phyloP scores from a whole-genome alignment of 2,113 vertebrate species.

The Leptobrachium ailaonicum region DNA sequence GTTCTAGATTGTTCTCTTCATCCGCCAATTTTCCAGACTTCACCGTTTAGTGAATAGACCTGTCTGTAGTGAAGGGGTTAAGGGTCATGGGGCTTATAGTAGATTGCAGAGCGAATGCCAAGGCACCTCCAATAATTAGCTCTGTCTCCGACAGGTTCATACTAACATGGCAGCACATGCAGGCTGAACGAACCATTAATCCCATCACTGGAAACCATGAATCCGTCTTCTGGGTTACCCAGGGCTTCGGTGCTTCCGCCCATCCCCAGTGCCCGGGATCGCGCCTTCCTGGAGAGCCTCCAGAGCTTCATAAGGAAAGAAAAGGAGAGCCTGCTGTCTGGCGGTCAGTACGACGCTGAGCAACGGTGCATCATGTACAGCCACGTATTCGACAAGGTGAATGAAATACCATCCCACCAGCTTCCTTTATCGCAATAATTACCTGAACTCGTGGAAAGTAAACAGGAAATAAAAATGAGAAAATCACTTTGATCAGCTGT shows the following conservation, averaged over 20 bases:
- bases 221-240: background rate
- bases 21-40: no score
- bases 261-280: slow-evolving; percentile 51
- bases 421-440: no score
- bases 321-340: slow-evolving; percentile 57
- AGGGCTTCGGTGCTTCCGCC: slow-evolving; percentile 47
- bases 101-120: no score
- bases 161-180: background rate
- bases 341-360: slow-evolving; percentile 58
- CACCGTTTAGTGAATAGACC: no score
- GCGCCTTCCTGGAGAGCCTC: slow-evolving; percentile 60
- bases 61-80: no score
- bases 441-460: no score
- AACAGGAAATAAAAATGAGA: no score
- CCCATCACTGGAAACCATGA: slow-evolving; percentile 20
- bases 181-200: background rate
- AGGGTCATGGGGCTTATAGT: no score
- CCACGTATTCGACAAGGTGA: slow-evolving; percentile 68
- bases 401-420: background rate
- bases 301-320: slow-evolving; percentile 61
- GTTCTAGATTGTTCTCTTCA: no score
- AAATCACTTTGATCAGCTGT: no score
- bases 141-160: background rate
- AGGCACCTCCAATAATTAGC: background rate
- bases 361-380: slow-evolving; percentile 61